Percentiles rank a stretch among this genome's conserved stretches.
These are phyloP conservation scores for Plecotus auritus DNA, from an alignment of 2,113 vertebrate species.

Conservation along the genomic window DNA sequence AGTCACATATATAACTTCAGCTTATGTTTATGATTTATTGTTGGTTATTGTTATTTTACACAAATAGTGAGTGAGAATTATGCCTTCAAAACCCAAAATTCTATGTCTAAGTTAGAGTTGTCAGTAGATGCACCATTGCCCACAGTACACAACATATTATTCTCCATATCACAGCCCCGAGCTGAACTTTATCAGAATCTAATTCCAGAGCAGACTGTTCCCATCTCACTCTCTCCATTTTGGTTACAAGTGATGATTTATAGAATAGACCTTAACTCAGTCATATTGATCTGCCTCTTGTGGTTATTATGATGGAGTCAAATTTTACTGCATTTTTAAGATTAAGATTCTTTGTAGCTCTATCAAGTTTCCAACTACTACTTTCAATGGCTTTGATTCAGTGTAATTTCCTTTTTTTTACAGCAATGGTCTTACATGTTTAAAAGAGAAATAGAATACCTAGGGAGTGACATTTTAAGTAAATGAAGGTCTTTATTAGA, in stretches of 20 bases:
- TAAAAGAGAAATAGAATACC: conserved; percentile 58
- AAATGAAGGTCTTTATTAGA: conserved; percentile 71
- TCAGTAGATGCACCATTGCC: background rate
- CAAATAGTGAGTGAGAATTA: background rate
- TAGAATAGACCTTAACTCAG: conserved; percentile 69
- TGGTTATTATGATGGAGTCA: conserved; percentile 74
- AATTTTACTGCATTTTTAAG: conserved; percentile 72
- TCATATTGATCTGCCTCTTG: conserved; percentile 74
- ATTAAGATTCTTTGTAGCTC: conserved; percentile 64
- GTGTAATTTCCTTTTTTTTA: conserved; percentile 57
- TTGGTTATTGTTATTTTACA: background rate
- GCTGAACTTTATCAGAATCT: background rate
- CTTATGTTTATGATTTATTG: background rate
- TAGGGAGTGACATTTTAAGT: conserved; percentile 64
- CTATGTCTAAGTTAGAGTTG: background rate
- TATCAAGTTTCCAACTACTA: conserved; percentile 63
- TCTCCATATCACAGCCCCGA: background rate
- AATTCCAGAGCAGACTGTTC: conserved; percentile 37
- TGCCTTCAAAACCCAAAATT: background rate
- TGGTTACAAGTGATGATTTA: conserved; percentile 63
- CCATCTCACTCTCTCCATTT: conserved; percentile 32
- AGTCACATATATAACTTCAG: background rate
- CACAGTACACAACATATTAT: background rate
- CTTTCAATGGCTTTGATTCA: conserved; percentile 56
- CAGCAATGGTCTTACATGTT: conserved; percentile 46